Base-by-base conservation (phyloP, 2,888 invertebrate genomes). In the Apantesis nais region DNA sequence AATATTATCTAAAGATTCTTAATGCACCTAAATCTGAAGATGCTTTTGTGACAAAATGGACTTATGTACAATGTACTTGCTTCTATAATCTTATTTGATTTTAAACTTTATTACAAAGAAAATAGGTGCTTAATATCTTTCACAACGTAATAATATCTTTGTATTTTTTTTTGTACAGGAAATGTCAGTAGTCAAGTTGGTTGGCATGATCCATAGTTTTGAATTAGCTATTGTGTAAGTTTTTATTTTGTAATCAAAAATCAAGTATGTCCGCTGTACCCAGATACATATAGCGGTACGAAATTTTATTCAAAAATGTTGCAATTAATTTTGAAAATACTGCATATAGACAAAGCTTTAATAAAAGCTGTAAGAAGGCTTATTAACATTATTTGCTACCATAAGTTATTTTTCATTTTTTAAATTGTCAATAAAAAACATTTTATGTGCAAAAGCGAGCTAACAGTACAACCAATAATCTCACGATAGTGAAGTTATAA, bases 101-200 rank as follows among this genome's bases (percentile, higher is more conserved):
- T 70, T 72, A 22, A 72, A 67, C 81, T 75, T 39, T 80, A 77
- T 70, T 9, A 0, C 14, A 0, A n/a, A 60, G 0, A 0, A 0
- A 34, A 85, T 71, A 72, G 76, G 58, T 62, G 64, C 62, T 62
- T 39, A 29, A 29, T 68, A 14, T 41, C 31, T 74, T 64, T 70
- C 62, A 22, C 34, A 48, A 55, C 62, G 66, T 61, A 71, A 74
- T 70, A 74, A 78, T 78, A 82, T 80, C 78, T 81, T 83, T 84
- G 86, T 76, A 75, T 83, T 85, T 87, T 86, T 87, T 85, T 88
- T 89, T 87, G 86, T 88, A 89, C 89, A 91, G 91, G 92, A 92
- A 91, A 91, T 80, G 90, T 91, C 91, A 91, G 83, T 89, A 79
- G 90, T 90, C 90, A 90, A 87, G 88, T 90, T 84, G 83, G 87